Base-by-base conservation (phyloP, 2,888 invertebrate species). In the Nomada flava region DNA sequence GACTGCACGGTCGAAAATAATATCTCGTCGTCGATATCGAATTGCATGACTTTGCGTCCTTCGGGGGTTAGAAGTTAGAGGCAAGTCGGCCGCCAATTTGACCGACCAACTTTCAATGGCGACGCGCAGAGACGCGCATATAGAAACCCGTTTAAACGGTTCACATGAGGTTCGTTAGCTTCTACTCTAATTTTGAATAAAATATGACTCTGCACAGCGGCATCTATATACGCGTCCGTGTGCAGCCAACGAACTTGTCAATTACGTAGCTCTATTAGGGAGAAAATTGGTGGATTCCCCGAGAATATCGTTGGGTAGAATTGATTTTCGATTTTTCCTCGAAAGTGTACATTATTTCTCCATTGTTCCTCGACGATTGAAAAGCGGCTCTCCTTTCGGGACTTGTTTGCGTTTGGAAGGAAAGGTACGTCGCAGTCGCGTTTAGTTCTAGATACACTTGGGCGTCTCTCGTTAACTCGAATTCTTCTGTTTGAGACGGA, bases 11-110 rank as follows among this genome's bases (percentile, higher is more conserved):
- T 55, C 59, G 55, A 82, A 79, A 42, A 76, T 74, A 75, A 72
- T 74, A 69, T 64, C 82, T 69, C 44, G 42, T 18, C 59, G 52
- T 75, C 65, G 74, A 82, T 86, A 85, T 88, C 82, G 84, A 82
- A 85, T 81, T 79, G 78, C 81, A 67, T 69, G 79, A 88, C 78
- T 88, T 36, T 75, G 29, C 7, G 55, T 75, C 42, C 75, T 76
- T 52, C 69, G 50, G 44, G 29, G 1, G 5, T 1, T 20, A 11
- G 15, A 11, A 13, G 23, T 42, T 7, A 15, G 10, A 20, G 29
- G 10, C 23, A 77, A 78, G 67, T 74, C 71, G 44, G 53, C 42
- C 60, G 60, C 44, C 15, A 55, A 18, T 63, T 55, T 50, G n/a
- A 5, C 20, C 36, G 42, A 63, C 26, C 36, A 64, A 18, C 11